Evolutionary conservation across 2,797 vertebrate genomes (phyloP).

Genomic region (Steatocranus sp.): DNA sequence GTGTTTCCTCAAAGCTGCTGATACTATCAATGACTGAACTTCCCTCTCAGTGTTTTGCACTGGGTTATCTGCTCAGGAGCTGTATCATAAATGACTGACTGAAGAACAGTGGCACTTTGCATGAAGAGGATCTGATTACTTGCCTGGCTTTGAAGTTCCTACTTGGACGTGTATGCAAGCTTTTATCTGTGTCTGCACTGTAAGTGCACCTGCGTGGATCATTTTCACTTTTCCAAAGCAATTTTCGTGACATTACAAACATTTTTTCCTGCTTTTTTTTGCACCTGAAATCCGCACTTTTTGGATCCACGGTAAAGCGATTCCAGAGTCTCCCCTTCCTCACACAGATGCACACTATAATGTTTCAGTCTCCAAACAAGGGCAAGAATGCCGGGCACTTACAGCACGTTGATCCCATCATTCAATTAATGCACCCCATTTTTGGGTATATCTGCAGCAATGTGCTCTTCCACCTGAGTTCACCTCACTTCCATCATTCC

Average conservation of each 20-base stretch:
- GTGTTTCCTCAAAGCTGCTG: constrained; percentile 33
- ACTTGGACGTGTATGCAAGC: not conserved
- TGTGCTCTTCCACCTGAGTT: constrained; percentile 56
- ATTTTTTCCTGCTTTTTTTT: not conserved
- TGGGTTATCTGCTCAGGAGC: constrained; percentile 31
- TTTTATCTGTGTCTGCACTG: constrained; percentile 1
- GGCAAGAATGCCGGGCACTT: constrained; percentile 43
- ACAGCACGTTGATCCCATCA: constrained; percentile 30
- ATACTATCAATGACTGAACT: constrained; percentile 42
- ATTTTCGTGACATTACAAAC: not conserved
- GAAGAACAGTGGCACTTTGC: constrained; percentile 29
- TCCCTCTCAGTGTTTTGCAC: constrained; percentile 15
- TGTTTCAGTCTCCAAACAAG: constrained; percentile 53
- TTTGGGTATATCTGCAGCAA: constrained; percentile 47
- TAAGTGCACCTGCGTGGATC: not conserved
- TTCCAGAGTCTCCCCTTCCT: not conserved
- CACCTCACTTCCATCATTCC: constrained; percentile 27
- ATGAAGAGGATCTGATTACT: constrained; percentile 25
- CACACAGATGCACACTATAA: constrained; percentile 14
- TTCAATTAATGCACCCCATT: constrained; percentile 51
- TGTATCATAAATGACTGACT: constrained; percentile 31
- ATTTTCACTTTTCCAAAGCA: not conserved
- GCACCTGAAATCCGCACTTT: not conserved
- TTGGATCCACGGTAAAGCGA: not conserved
- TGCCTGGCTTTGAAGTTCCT: constrained; percentile 19